Percentiles rank a stretch among this genome's conserved stretches.
These are phyloP conservation scores for Cotesia chilonis DNA, from an alignment of 1,140 invertebrate species.

Conservation along the genomic window DNA sequence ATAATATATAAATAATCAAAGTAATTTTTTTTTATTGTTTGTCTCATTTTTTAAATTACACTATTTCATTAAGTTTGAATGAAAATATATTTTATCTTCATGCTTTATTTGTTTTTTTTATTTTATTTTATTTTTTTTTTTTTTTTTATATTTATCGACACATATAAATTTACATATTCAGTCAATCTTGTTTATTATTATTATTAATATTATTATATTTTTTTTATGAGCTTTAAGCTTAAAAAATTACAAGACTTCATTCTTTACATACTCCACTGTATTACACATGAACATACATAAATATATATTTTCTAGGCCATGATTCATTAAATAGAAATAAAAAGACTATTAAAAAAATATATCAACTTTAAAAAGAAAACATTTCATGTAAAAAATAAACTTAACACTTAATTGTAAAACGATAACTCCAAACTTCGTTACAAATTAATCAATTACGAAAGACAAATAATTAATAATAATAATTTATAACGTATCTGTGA, in stretches of 20 bases:
- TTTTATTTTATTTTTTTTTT: constrained; percentile 7
- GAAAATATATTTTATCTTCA: constrained; percentile 22
- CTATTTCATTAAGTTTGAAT: constrained; percentile 1
- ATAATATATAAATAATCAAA: constrained; percentile 14
- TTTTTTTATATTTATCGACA: constrained; percentile 15
- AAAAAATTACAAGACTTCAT: no score
- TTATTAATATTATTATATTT: no score
- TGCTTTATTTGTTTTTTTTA: not conserved
- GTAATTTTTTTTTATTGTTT: not conserved
- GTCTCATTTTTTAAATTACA: not conserved
- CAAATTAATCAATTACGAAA: no score
- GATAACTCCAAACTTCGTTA: not conserved
- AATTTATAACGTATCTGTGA: no score
- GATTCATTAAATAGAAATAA: constrained; percentile 9
- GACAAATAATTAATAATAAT: no score
- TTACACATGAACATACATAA: no score
- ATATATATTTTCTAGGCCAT: not conserved
- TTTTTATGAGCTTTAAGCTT: no score
- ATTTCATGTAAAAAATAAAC: constrained; percentile 8
- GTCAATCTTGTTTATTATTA: constrained; percentile 21
- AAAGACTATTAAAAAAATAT: constrained; percentile 1
- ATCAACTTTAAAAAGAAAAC: not conserved
- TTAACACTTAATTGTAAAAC: not conserved
- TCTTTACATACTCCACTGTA: not conserved
- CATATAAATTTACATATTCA: constrained; percentile 29